These are phyloP conservation scores for Hydrotaea cyrtoneurina DNA, from an alignment of 2,888 invertebrate species.

Conservation along the genomic window DNA sequence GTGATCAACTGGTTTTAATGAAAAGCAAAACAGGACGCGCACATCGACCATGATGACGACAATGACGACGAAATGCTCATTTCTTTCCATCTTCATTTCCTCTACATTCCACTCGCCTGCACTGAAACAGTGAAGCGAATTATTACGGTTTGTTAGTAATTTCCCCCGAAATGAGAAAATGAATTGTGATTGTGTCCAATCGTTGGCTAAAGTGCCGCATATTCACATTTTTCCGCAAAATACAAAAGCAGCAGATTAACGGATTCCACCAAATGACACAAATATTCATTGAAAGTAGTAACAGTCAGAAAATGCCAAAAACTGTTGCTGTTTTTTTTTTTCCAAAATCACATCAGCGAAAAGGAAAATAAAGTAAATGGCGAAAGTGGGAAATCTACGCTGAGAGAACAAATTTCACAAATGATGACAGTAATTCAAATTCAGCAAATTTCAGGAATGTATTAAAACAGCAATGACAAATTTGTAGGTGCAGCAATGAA, in stretches of 20 bases:
- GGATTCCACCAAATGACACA: background rate
- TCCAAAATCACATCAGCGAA: too few species aligned
- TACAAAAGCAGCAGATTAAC: background rate
- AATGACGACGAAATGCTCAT: background rate
- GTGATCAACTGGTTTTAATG: conserved; percentile 37
- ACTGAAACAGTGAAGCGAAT: conserved; percentile 28
- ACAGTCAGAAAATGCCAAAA: background rate
- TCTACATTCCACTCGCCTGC: background rate
- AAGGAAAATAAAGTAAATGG: too few species aligned
- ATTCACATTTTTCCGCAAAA: background rate
- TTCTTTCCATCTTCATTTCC: background rate
- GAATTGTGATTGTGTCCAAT: background rate
- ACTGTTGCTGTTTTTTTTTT: background rate
- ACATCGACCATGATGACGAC: background rate
- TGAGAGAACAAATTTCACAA: too few species aligned
- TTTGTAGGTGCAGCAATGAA: too few species aligned
- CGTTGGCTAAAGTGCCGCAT: background rate
- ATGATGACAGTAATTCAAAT: too few species aligned
- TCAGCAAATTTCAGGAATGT: too few species aligned
- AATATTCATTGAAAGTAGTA: background rate
- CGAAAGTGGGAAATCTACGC: too few species aligned
- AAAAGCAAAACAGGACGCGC: conserved; percentile 3
- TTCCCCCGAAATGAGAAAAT: conserved; percentile 5
- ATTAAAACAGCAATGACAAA: too few species aligned
- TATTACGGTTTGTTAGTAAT: conserved; percentile 17